Percentiles rank a stretch among this genome's conserved stretches.
Evolutionary conservation across 2,797 vertebrate species (phyloP).

Genomic region (Yasuhikotakia modesta): DNA sequence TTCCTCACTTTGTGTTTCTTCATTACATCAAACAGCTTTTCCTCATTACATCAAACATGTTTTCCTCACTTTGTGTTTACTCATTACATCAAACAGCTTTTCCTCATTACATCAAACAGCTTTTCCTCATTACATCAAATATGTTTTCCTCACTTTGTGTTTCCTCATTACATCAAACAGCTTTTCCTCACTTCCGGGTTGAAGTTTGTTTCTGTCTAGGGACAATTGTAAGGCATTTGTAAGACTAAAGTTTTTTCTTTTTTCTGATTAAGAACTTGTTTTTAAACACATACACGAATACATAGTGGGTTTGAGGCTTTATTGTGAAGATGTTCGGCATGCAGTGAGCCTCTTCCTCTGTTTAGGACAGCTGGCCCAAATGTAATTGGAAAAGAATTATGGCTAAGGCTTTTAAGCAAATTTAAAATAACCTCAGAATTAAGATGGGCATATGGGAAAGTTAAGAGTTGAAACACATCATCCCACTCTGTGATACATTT

Average conservation of each 20-base stretch:
- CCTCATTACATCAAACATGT: too few species aligned
- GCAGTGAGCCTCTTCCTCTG: slow-evolving; percentile 35
- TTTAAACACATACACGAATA: slow-evolving; percentile 42
- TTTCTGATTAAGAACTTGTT: slow-evolving; percentile 30
- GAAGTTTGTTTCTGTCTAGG: not conserved
- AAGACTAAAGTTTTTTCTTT: too few species aligned
- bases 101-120: too few species aligned
- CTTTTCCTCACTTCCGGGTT: slow-evolving; percentile 1
- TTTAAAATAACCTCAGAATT: slow-evolving; percentile 57
- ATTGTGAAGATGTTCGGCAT: slow-evolving; percentile 43
- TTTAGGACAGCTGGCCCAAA: slow-evolving; percentile 56
- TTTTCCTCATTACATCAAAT: too few species aligned
- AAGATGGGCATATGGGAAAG: slow-evolving; percentile 20
- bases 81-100: too few species aligned
- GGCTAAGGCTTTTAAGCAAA: slow-evolving; percentile 52
- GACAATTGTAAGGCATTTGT: not conserved
- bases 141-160: slow-evolving; percentile 41
- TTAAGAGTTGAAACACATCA: slow-evolving; percentile 26
- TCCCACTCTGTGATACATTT: slow-evolving; percentile 22
- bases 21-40: too few species aligned
- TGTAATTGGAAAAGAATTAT: slow-evolving; percentile 60
- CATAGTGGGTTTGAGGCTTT: slow-evolving; percentile 36
- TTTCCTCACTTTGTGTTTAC: too few species aligned
- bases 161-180: slow-evolving; percentile 18
- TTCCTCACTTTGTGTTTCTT: too few species aligned